Evolutionary conservation across 2,888 invertebrate species (phyloP).

Genomic region (Congeria kusceri): DNA sequence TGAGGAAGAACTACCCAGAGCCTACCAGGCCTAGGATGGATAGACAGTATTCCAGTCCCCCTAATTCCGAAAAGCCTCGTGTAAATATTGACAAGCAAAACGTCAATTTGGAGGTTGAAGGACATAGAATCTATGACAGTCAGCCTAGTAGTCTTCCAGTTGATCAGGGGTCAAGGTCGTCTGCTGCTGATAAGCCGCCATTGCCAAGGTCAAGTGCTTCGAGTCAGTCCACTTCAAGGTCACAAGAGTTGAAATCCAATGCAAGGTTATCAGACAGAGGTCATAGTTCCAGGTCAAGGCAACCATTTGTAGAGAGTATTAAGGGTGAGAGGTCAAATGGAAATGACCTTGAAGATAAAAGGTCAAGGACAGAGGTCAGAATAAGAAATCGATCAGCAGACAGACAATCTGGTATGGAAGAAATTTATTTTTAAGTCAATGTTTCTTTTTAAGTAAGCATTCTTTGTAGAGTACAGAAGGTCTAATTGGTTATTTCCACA

Average conservation of each 20-base stretch:
- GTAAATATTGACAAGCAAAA: background rate
- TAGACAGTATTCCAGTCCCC: slow-evolving; percentile 50
- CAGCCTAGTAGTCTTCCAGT: slow-evolving; percentile 53
- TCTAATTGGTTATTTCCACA: too few relatives aligned
- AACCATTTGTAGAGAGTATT: background rate
- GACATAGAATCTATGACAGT: slow-evolving; percentile 30
- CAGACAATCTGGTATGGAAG: slow-evolving; percentile 31
- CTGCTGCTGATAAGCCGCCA: slow-evolving; percentile 47
- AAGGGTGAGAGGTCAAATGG: background rate
- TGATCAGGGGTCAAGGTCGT: slow-evolving; percentile 8
- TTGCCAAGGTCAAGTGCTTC: slow-evolving; percentile 30
- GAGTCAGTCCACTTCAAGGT: background rate
- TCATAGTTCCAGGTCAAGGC: slow-evolving; percentile 4
- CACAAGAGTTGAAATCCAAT: background rate
- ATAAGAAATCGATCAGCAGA: slow-evolving; percentile 42
- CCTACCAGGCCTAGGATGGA: slow-evolving; percentile 35
- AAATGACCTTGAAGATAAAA: slow-evolving; percentile 14
- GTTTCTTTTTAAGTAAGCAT: too few relatives aligned
- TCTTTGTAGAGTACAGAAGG: too few relatives aligned
- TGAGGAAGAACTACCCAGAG: slow-evolving; percentile 56
- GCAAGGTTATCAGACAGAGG: background rate
- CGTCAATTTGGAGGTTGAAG: slow-evolving; percentile 19
- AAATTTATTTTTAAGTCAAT: too few relatives aligned
- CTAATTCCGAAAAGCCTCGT: slow-evolving; percentile 4
- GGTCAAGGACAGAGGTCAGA: slow-evolving; percentile 29